These are phyloP conservation scores for Platycercus adscitus DNA, from an alignment of 2,113 vertebrate species.

Conservation along the genomic window DNA sequence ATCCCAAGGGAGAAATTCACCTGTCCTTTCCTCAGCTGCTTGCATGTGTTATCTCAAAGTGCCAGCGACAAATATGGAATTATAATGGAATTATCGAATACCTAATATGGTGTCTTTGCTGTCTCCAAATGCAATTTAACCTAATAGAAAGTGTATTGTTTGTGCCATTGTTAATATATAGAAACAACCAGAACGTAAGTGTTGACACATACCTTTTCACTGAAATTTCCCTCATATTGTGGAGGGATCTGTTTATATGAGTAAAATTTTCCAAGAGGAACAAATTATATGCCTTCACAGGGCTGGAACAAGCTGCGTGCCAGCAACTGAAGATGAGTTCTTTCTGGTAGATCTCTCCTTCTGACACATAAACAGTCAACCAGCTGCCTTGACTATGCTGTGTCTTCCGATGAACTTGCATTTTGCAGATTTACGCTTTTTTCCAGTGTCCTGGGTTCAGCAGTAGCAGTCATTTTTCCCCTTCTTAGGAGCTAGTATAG, in stretches of 20 bases:
- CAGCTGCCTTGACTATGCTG: neutral
- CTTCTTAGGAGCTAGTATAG: too few species aligned
- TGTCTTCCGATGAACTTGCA: neutral
- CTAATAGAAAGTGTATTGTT: neutral
- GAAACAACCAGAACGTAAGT: neutral
- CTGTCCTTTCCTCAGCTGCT: neutral
- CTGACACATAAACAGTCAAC: neutral
- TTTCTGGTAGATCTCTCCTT: neutral
- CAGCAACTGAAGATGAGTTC: neutral
- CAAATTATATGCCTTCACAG: neutral
- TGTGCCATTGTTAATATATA: neutral
- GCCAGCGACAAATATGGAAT: neutral
- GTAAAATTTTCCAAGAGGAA: slow-evolving; percentile 6
- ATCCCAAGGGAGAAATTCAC: neutral
- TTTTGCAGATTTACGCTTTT: neutral
- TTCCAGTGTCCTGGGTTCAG: too few species aligned
- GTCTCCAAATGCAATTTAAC: neutral
- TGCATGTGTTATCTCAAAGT: neutral
- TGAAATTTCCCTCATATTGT: neutral
- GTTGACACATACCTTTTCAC: neutral
- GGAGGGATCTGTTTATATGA: slow-evolving; percentile 10
- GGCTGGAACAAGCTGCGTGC: neutral
- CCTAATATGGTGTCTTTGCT: neutral
- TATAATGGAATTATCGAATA: neutral
- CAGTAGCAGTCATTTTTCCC: too few species aligned